Base-by-base conservation (phyloP, 2,113 vertebrate genomes). In the Lepisosteus oculatus region DNA sequence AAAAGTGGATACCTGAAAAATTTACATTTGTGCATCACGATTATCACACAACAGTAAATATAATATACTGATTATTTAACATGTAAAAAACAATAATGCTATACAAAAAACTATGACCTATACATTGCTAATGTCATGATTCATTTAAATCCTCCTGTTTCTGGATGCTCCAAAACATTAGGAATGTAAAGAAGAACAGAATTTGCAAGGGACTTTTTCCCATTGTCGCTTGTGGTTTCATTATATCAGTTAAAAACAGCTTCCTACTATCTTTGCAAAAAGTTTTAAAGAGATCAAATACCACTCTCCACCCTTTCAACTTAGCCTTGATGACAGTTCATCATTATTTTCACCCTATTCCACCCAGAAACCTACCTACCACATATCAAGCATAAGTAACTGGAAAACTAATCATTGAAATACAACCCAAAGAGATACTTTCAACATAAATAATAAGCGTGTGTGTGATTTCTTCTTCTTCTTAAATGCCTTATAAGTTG, bases 1-100 rank as follows among this genome's bases (percentile, higher is more conserved):
- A 83, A 57, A 51, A 72, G 83, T 68, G 75, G 72, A 79, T 81
- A 84, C 29, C 70, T 81, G 76, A 79, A 77, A 77, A 64, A 81
- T 84, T 74, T 80, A 89, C 85, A 88, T 79, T 84, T 86, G 84
- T 87, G 86, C 84, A 86, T 78, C 82, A 77, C 71, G 84, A 80
- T 70, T 75, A 56, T 72, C 65, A 76, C 15, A 71, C 65, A 61
- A 57, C 12, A 55, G 55, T 73, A 75, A 80, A 81, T 42, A 43
- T 43, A 82, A 81, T 70, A 80, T 74, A 73, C 73, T 69, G 59
- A 74, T 77, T 81, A 80, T 57, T 63, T 74, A 83, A 79, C 71
- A 78, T 29, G 44, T 43, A 79, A 6, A 13, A 79, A 76, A 81
- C 64, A 74, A n/a, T 59, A 78, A 72, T 75, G 72, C 71, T 80